Evolutionary conservation across 2,113 vertebrate species (phyloP).

Genomic region (Bubalus kerabau): DNA sequence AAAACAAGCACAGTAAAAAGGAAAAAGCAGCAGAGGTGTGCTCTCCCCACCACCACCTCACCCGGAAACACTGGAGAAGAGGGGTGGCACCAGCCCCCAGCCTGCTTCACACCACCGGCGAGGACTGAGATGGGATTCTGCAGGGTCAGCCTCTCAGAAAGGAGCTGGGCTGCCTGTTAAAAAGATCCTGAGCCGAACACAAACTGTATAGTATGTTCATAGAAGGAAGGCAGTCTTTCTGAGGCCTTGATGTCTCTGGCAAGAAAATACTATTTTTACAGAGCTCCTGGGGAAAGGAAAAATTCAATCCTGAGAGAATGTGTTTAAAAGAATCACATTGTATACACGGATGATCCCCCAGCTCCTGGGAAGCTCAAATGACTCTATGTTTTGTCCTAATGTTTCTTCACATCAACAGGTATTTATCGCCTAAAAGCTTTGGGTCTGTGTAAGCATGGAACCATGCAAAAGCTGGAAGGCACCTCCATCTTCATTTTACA

Average conservation of each 20-base stretch:
- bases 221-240: neutral
- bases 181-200: slow-evolving; percentile 19
- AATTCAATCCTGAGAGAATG: neutral
- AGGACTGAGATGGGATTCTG: neutral
- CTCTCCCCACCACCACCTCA: neutral
- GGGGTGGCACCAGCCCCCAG: neutral
- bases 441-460: neutral
- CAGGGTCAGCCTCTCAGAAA: neutral
- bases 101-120: neutral
- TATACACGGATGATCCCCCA: neutral
- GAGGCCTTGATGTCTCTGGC: slow-evolving; percentile 40
- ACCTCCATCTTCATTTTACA: neutral
- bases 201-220: neutral
- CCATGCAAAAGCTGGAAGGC: neutral
- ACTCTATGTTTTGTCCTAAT: neutral
- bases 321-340: slow-evolving; percentile 25
- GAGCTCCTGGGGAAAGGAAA: slow-evolving; percentile 24
- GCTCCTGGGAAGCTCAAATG: slow-evolving; percentile 21
- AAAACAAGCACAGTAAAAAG: neutral
- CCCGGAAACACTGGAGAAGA: neutral
- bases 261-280: slow-evolving; percentile 45
- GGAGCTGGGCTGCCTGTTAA: neutral
- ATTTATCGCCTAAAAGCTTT: neutral
- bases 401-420: neutral
- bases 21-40: neutral